A percentile compares a stretch with the other conserved stretches of the same genome.
Conservation (phyloP, 2,797 vertebrate genomes). For the Pangasius mekongensis region DNA sequence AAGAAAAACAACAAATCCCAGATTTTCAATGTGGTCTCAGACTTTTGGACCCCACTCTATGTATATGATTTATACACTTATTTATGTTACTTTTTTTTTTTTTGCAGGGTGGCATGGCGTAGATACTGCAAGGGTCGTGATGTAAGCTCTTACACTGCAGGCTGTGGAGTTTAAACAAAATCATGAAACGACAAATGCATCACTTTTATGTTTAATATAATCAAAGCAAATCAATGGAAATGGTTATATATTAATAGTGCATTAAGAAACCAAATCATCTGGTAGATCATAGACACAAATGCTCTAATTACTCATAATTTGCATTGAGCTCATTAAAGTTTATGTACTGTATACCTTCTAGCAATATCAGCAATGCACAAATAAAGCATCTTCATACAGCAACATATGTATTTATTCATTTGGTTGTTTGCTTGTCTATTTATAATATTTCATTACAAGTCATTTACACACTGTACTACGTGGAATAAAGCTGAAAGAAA, state of each 20-base stretch:
- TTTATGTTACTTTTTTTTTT: conserved; percentile 8
- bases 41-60: background rate
- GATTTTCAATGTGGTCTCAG: background rate
- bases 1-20: background rate
- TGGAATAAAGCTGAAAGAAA: background rate
- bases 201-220: background rate
- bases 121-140: conserved; percentile 32
- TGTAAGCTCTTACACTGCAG: conserved; percentile 48
- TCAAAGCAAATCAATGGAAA: background rate
- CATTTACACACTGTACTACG: background rate
- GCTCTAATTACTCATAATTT: background rate
- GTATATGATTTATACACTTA: conserved; percentile 26
- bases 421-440: background rate
- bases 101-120: conserved; percentile 68
- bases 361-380: background rate
- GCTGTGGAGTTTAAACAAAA: conserved; percentile 39
- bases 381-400: conserved; percentile 21
- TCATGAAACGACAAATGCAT: background rate
- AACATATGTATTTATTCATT: background rate
- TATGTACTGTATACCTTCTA: background rate
- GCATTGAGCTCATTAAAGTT: background rate
- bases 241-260: background rate
- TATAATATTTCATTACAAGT: no score
- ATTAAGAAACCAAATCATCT: background rate
- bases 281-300: background rate